Base-by-base conservation (phyloP, 2,797 vertebrate species). In the Poecilia wingei region DNA sequence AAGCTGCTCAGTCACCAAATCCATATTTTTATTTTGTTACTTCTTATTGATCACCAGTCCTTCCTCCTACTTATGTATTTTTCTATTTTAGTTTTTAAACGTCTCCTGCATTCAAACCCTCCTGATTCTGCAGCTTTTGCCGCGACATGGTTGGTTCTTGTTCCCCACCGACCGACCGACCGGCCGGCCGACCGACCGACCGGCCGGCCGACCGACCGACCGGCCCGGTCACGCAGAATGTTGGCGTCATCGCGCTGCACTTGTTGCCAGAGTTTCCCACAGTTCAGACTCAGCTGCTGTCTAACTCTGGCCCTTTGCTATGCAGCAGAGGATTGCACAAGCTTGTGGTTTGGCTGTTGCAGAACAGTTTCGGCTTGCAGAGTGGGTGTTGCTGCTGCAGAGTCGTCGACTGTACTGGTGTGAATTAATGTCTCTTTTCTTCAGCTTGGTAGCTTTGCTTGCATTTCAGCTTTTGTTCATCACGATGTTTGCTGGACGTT, bases 311-410 rank as follows among this genome's bases (percentile, higher is more conserved):
- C 1, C 51, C 64, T 87, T 51, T 83, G 86, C 86, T 89, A 90
- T 93, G 90, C 79, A 87, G n/a, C 45, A 70, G 71, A 86, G 91
- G 91, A 91, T 91, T 91, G 88, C 75, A 53, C 86, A 85, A 79
- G 87, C 84, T 77, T 92, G 88, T 79, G 92, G 89, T 92, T 86
- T 84, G 79, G 90, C 87, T 82, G 82, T 33, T 84, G 85, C 84
- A 76, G 74, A 81, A 73, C 47, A 43, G 79, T 88, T 76, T 66
- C 83, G 75, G 83, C 76, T 74, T 49, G 78, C 1, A 0, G 73
- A 22, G 36, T 53, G 75, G 81, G 76, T 71, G 77, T 78, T 74
- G 72, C 55, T 25, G 57, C 74, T 41, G 43, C 59, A 22, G n/a
- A 31, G 46, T 14, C 13, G 28, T 74, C 31, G 12, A 8, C 4